These are phyloP conservation scores for Pteropus rufus DNA, from an alignment of 2,797 vertebrate genomes.

Conservation along the genomic window DNA sequence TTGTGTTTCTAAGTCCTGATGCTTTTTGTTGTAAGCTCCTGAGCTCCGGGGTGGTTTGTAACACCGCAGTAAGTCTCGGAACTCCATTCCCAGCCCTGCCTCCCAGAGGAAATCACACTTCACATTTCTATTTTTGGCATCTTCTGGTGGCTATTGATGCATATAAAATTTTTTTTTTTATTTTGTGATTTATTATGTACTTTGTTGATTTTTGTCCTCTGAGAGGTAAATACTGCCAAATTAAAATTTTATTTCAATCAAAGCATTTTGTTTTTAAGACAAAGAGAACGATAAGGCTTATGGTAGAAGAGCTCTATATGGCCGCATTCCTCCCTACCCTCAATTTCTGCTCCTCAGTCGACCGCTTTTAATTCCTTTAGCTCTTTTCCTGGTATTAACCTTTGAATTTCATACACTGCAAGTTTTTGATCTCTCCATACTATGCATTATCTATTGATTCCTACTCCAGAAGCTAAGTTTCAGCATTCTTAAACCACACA, in stretches of 20 bases:
- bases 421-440: slow-evolving; percentile 4
- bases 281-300: not conserved
- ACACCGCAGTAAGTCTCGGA: not conserved
- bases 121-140: not conserved
- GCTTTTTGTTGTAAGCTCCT: not conserved
- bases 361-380: not conserved
- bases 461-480: not conserved
- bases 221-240: not conserved
- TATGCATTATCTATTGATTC: not conserved
- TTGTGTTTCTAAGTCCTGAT: not conserved
- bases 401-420: not conserved
- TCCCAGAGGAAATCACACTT: not conserved
- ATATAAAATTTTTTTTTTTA: not conserved
- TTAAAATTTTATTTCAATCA: slow-evolving; percentile 23
- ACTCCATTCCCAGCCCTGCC: not conserved
- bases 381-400: not conserved
- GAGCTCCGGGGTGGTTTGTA: not conserved
- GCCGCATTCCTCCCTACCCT: not conserved
- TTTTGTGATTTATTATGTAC: slow-evolving; percentile 1
- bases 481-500: not conserved
- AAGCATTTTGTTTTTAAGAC: not conserved
- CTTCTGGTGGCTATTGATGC: not conserved
- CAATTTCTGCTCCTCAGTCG: not conserved
- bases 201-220: not conserved
- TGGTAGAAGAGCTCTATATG: not conserved